phyloP scores from a whole-genome alignment of 1,140 invertebrate genomes.

The Apis cerana region DNA sequence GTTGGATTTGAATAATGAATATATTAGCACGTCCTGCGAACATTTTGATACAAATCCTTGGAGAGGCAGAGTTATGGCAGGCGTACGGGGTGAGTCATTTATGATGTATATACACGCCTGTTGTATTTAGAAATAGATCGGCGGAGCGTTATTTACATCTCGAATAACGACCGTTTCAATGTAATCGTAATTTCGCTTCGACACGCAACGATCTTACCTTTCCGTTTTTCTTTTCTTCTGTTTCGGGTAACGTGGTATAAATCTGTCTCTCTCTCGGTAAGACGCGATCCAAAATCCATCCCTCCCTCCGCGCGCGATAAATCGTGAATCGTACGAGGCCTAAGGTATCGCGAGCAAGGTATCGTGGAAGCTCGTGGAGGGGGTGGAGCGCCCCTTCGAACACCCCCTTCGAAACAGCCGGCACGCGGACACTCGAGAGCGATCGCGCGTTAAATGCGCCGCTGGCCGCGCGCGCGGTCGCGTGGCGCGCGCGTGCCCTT shows the following conservation, averaged over 20 bases:
- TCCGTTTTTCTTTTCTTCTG: too few relatives aligned
- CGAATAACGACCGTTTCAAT: too few relatives aligned
- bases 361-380: not conserved
- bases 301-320: not conserved
- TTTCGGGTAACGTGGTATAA: too few relatives aligned
- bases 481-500: constrained; percentile 77
- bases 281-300: not conserved
- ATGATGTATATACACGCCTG: not conserved
- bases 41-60: constrained; percentile 44
- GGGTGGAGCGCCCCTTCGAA: constrained; percentile 3
- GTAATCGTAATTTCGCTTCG: too few relatives aligned
- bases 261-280: too few relatives aligned
- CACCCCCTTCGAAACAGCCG: constrained; percentile 33
- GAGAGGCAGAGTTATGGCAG: constrained; percentile 23
- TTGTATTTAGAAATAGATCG: not conserved
- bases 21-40: constrained; percentile 45
- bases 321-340: constrained; percentile 13
- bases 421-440: constrained; percentile 77
- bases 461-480: constrained; percentile 75
- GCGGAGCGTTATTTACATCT: too few relatives aligned
- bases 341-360: constrained; percentile 15
- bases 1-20: constrained; percentile 50
- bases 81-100: constrained; percentile 32
- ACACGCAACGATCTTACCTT: too few relatives aligned
- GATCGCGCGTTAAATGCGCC: constrained; percentile 81